Conservation (phyloP, 2,797 vertebrate genomes). For the Neoniphon sammara region DNA sequence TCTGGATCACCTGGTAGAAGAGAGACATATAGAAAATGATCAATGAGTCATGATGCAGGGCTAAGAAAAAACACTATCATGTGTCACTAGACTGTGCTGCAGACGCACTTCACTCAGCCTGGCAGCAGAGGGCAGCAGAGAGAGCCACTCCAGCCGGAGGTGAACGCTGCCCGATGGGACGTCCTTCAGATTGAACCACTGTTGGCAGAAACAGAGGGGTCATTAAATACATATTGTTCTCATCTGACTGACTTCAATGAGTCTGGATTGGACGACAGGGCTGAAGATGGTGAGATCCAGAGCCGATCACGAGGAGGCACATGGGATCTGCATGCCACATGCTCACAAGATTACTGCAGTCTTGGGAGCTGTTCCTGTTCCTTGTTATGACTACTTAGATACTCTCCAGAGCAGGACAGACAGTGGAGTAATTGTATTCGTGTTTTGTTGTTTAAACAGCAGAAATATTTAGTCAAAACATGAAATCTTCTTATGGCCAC, state of each 20-base stretch:
- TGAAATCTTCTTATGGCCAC: background rate
- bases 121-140: conserved; percentile 86
- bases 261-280: background rate
- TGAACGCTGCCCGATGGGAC: conserved; percentile 88
- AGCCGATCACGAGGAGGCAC: conserved; percentile 68
- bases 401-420: conserved; percentile 16
- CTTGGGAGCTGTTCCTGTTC: background rate
- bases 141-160: conserved; percentile 93
- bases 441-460: conserved; percentile 2
- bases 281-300: conserved; percentile 19
- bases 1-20: conserved; percentile 85
- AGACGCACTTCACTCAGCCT: conserved; percentile 87
- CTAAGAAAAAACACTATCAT: background rate
- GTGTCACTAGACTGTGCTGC: background rate
- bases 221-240: conserved; percentile 40
- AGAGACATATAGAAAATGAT: conserved; percentile 1
- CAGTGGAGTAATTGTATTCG: conserved; percentile 17
- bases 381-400: background rate
- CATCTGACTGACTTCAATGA: conserved; percentile 35
- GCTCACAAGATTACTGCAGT: conserved; percentile 55
- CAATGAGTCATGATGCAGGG: background rate
- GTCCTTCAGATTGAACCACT: conserved; percentile 92
- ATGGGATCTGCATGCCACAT: conserved; percentile 57
- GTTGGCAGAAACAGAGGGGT: conserved; percentile 40
- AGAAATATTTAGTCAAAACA: background rate